Percentiles rank a stretch among this genome's conserved stretches.
phyloP scores from a whole-genome alignment of 2,113 vertebrate genomes.

The Choloepus hoffmanni region DNA sequence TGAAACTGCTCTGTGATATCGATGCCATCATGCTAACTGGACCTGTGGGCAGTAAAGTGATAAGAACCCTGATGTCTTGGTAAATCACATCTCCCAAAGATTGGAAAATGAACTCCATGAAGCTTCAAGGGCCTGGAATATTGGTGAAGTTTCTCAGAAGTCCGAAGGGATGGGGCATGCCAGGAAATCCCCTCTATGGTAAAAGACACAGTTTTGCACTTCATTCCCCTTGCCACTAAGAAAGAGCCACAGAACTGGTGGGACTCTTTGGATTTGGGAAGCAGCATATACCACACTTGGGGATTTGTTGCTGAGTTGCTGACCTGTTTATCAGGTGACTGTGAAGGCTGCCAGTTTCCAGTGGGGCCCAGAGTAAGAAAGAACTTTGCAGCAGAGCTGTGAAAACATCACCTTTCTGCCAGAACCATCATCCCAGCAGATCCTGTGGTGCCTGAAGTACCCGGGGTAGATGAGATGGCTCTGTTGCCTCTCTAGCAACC shows the following conservation, averaged over 20 bases:
- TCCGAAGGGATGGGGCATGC: neutral
- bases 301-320: neutral
- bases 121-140: neutral
- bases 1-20: neutral
- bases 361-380: neutral
- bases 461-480: too few relatives aligned
- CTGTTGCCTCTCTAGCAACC: neutral
- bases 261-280: neutral
- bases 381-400: neutral
- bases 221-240: neutral
- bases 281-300: neutral
- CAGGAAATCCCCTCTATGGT: neutral
- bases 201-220: neutral
- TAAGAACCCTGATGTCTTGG: neutral
- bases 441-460: fast-evolving
- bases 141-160: neutral
- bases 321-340: neutral
- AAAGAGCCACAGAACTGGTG: neutral
- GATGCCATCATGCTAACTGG: neutral
- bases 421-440: neutral
- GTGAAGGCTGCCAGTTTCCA: neutral
- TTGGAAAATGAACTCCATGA: neutral
- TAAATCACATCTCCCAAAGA: neutral
- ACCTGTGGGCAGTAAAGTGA: neutral
- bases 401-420: neutral